Evolutionary conservation across 2,888 invertebrate genomes (phyloP), one percentile per base, ranked within the genome.

Genomic region (Campoletis raptor): DNA sequence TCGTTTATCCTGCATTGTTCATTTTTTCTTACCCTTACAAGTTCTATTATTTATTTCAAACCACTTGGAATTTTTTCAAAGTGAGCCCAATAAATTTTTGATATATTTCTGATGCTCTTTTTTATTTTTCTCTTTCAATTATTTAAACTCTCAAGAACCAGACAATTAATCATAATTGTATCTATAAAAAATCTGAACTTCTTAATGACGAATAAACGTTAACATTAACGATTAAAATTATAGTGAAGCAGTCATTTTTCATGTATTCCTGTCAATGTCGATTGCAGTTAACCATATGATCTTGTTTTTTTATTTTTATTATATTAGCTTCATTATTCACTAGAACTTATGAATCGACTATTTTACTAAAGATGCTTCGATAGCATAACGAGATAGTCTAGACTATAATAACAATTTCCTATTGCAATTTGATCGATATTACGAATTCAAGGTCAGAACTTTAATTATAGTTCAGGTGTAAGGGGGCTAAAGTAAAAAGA

Each of bases 401-500:
- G 72, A 64, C 70, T 67, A 48, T 69, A 36, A 80, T 36, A 61
- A 78, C 52, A 42, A 67, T 64, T 66, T 30, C 30, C 30, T 45
- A 45, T 36, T 57, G 15, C 64, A 69, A 82, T 82, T 82, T 66
- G n/a, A 82, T 84, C 70, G 76, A 77, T 80, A 80, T 79, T 69
- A 30, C 57, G 12, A 36, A 79, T 74, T 66, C 76, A 80, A 74
- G 79, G 76, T 78, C 64, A 54, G 70, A 83, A 73, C 21, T 70
- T 84, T 74, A 81, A 84, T 86, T 81, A 84, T 84, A 84, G 73
- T 48, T 69, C 40, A 61, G 61, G 77, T 66, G 77, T 57, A 73
- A 72, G 66, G 57, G 74, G 42, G 15, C n/a, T 42, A 42, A 10
- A 21, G 21, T 42, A 52, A 45, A 6, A 36, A 48, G 57, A 80